phyloP scores from a whole-genome alignment of 2,888 invertebrate species.

The Drosophila tanythrix region DNA sequence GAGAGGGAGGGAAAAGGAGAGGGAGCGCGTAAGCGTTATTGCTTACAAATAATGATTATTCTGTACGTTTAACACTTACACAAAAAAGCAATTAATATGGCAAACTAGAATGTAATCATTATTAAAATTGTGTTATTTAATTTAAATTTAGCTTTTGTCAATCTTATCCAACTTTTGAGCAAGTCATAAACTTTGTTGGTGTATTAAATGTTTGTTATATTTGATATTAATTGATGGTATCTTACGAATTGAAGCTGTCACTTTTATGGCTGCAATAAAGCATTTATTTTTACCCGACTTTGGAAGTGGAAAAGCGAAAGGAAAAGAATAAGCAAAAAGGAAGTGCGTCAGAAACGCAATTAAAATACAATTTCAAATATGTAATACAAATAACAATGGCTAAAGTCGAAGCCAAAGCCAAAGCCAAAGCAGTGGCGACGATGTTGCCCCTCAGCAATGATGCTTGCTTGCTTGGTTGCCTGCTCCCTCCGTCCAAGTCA shows the following conservation, averaged over 20 bases:
- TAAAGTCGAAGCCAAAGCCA: neutral
- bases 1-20: no score
- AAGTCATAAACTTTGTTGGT: neutral
- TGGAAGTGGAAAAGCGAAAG: neutral
- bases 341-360: constrained; percentile 51
- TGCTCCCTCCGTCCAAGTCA: neutral
- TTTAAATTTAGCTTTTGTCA: neutral
- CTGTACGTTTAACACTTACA: neutral
- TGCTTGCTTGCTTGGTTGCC: neutral
- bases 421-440: neutral
- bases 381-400: constrained; percentile 34
- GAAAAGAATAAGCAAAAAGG: neutral
- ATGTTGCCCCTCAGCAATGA: constrained; percentile 4
- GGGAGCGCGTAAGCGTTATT: neutral
- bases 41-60: neutral
- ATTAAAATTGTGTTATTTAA: neutral
- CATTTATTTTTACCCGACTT: constrained; percentile 1
- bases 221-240: neutral
- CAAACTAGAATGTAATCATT: neutral
- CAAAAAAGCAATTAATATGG: neutral
- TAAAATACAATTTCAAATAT: constrained; percentile 52
- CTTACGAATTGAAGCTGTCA: neutral
- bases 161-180: neutral
- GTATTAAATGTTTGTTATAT: neutral
- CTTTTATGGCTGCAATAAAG: constrained; percentile 1